Evolutionary conservation across 2,797 vertebrate genomes (phyloP), one percentile per base, ranked within the genome.

Genomic region (Eleutherodactylus coqui): DNA sequence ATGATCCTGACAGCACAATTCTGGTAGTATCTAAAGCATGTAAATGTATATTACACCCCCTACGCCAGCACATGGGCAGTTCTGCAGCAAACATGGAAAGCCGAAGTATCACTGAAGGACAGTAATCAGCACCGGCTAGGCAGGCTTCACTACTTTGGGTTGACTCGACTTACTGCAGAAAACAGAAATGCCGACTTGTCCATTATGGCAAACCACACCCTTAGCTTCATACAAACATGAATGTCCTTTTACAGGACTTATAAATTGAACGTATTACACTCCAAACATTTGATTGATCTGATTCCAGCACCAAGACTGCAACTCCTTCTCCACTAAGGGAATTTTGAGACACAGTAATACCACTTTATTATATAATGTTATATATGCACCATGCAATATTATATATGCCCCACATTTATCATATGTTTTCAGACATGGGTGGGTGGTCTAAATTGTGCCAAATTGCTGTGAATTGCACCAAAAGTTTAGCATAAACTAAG

Each of bases 141-240:
- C 14, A 38, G 29, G 17, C 60, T 78, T 14, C 60, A 17, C 5
- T 78, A n/a, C 45, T 49, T 67, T 69, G 47, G 45, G 47, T 49
- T 53, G 49, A 64, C 32, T 67, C 7, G 27, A 76, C 55, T 75
- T 76, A 82, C 72, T 67, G 79, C 70, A 38, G 47, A 34, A 72
- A 82, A 38, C 43, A 64, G 60, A 80, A 72, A 34, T 27, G 77
- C 84, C 38, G 84, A 75, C 55, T 64, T 51, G 84, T 60, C 75
- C 79, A 53, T 47, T 67, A 55, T 16, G 51, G 58, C 16, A 70
- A 55, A 41, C 73, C 73, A 82, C 73, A 82, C 85, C 79, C 79
- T 69, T 29, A 19, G 36, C 62, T 73, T 82, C 82, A 64, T 47
- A 51, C 16, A 27, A 27, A 29, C 78, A 41, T 47, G 27, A 79